phyloP scores from a whole-genome alignment of 2,888 invertebrate species.

The Pseudanteris insignis region DNA sequence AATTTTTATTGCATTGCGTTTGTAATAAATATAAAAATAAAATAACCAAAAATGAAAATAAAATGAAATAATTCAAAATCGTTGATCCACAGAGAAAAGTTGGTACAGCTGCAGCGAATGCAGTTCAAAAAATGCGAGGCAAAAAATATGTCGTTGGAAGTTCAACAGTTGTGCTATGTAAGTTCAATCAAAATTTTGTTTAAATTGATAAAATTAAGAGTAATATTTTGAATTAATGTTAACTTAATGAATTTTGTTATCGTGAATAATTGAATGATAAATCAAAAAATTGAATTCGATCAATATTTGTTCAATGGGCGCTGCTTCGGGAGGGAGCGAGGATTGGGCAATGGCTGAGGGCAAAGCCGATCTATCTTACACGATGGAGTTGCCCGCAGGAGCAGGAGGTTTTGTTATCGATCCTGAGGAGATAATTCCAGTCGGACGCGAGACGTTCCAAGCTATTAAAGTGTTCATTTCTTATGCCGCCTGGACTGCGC shows the following conservation, averaged over 20 bases:
- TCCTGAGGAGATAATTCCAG: conserved; percentile 69
- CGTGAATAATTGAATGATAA: too few species aligned
- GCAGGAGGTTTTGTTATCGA: conserved; percentile 70
- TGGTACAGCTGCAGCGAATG: conserved; percentile 18
- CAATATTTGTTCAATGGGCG: conserved; percentile 59
- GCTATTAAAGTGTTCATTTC: conserved; percentile 69
- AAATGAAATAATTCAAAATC: too few species aligned
- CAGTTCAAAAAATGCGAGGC: too few species aligned
- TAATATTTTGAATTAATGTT: too few species aligned
- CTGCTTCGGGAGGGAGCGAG: conserved; percentile 73
- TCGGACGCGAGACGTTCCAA: conserved; percentile 72
- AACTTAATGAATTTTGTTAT: conserved; percentile 4
- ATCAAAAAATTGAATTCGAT: too few species aligned
- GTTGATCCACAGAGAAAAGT: neutral
- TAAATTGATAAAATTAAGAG: too few species aligned
- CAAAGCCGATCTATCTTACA: conserved; percentile 71
- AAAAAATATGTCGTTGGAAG: conserved; percentile 29
- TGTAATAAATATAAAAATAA: too few species aligned
- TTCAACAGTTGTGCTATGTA: conserved; percentile 39
- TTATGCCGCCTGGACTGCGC: conserved; percentile 52
- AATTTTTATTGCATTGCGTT: too few species aligned
- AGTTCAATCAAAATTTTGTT: too few species aligned
- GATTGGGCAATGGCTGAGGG: conserved; percentile 72
- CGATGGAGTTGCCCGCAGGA: conserved; percentile 73
- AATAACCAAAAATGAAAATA: too few species aligned